Base-by-base conservation (phyloP, 2,797 vertebrate species). In the Anabas testudineus region DNA sequence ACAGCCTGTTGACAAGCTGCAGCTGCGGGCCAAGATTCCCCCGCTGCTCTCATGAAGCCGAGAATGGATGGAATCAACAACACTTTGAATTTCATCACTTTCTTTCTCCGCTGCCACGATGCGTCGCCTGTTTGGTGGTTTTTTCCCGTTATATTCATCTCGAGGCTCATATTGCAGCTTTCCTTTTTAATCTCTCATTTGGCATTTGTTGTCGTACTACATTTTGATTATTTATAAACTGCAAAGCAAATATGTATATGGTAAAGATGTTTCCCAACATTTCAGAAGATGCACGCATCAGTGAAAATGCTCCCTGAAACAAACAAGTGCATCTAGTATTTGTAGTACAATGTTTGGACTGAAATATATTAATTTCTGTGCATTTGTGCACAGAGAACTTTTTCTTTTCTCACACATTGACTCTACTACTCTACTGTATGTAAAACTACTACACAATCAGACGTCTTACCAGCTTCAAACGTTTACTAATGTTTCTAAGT, bases 1-100 rank as follows among this genome's bases (percentile, higher is more conserved):
- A 91, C 91, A 91, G 87, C 83, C 71, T 78, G 75, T 65, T 91
- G 92, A 93, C 89, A 89, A 71, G 78, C 58, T 86, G 83, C 86
- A 88, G 89, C 88, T 92, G 91, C 78, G 41, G 80, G 83, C 45
- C 48, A 59, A 78, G 52, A 72, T 74, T 71, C 41, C 71, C 83
- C 76, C 19, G 86, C 74, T 76, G 80, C 75, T 85, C 71, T 2
- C 24, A 53, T 52, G 57, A 74, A 51, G 73, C 69, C 70, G 67
- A 66, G 43, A 60, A 49, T 52, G 72, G 59, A 66, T 78, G 63
- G 58, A 84, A 71, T 76, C 67, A 56, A 28, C 72, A 71, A 15
- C 63, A 28, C 55, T 69, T 39, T 56, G 56, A 60, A 63, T 73
- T 73, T 63, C 70, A 65, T 66, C 49, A 57, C 66, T 71, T 74